Evolutionary conservation across 2,888 invertebrate species (phyloP).

Genomic region (Sesamia inferens): DNA sequence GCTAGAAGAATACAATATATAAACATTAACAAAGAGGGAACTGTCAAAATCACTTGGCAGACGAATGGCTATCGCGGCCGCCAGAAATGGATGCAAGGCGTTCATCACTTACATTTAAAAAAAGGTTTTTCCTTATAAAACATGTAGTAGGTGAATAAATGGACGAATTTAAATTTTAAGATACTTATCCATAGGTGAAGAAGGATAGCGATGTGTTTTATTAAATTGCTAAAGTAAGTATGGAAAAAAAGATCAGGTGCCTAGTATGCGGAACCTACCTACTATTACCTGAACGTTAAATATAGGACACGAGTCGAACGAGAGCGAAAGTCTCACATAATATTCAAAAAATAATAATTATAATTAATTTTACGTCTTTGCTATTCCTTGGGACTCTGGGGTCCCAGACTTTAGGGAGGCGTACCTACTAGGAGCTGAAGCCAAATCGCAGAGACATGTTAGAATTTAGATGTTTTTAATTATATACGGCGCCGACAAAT

Average conservation of each 20-base stretch:
- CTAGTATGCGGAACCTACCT: background rate
- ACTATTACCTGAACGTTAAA: background rate
- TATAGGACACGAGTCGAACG: background rate
- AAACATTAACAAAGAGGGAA: conserved; percentile 3
- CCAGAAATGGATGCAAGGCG: background rate
- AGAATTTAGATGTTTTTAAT: no score
- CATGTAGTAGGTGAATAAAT: background rate
- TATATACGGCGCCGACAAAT: no score
- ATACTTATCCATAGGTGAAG: background rate
- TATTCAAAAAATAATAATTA: no score
- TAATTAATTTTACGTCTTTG: no score
- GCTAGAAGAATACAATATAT: conserved; percentile 9
- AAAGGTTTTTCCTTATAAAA: background rate
- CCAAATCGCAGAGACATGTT: no score
- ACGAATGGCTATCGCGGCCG: background rate
- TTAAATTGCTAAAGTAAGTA: background rate
- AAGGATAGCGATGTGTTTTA: background rate
- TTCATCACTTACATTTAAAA: background rate
- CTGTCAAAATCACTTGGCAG: background rate
- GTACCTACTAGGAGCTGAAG: no score
- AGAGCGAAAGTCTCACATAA: background rate
- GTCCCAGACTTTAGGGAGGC: no score
- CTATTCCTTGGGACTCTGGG: no score
- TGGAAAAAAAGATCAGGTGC: background rate
- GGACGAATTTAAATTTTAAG: background rate